These are phyloP conservation scores for Arctocebus calabarensis DNA, from an alignment of 2,797 vertebrate species.

Conservation along the genomic window DNA sequence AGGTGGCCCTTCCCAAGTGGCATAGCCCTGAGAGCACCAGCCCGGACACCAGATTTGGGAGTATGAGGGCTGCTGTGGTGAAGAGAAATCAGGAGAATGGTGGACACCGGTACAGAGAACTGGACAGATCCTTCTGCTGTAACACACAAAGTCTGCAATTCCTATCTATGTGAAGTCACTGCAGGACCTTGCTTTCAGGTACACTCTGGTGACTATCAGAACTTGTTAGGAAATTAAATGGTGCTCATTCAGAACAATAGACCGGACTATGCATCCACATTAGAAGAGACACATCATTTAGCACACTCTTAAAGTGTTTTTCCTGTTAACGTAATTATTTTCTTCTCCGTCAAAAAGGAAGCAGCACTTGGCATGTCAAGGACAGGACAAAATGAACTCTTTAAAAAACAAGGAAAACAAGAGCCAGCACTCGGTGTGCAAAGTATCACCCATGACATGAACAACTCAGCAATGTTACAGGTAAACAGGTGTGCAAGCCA, in stretches of 20 bases:
- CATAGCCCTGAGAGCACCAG: background rate
- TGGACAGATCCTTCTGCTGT: background rate
- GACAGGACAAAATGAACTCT: conserved; percentile 65
- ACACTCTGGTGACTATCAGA: background rate
- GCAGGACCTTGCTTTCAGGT: background rate
- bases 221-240: conserved; percentile 52
- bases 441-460: conserved; percentile 64
- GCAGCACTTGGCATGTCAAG: conserved; percentile 68
- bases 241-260: background rate
- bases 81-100: conserved; percentile 43
- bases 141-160: background rate
- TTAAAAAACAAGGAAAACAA: background rate
- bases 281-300: conserved; percentile 41
- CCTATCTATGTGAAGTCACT: background rate
- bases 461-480: conserved; percentile 52
- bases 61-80: conserved; percentile 25
- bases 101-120: background rate
- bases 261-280: background rate
- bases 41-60: background rate
- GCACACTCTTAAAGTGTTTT: conserved; percentile 10
- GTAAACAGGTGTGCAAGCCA: conserved; percentile 64
- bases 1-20: background rate
- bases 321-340: background rate
- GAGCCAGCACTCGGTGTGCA: conserved; percentile 65
- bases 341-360: conserved; percentile 76